A percentile compares a stretch with the other conserved stretches of the same genome.
Evolutionary conservation across 2,797 vertebrate species (phyloP).

Genomic region (Nannoperca australis): DNA sequence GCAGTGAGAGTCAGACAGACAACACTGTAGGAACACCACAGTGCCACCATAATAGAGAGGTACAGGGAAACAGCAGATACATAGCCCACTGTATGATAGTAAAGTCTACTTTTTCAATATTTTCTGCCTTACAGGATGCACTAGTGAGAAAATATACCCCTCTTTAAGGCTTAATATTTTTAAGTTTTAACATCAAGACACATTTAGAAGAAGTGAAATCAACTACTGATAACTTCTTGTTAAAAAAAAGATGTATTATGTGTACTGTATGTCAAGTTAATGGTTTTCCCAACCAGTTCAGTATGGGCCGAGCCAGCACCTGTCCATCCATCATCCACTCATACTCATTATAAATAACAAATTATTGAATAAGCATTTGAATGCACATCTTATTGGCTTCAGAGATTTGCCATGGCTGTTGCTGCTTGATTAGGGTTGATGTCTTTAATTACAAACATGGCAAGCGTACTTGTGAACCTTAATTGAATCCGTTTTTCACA

Average conservation of each 20-base stretch:
- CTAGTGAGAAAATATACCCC: too few species aligned
- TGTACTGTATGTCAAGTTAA: background rate
- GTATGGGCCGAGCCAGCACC: background rate
- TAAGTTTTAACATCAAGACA: too few species aligned
- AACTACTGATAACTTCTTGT: too few species aligned
- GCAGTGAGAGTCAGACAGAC: background rate
- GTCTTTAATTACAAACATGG: background rate
- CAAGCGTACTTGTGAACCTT: background rate
- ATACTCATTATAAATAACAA: background rate
- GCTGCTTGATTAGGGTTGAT: accelerated
- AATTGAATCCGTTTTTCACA: background rate
- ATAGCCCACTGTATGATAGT: background rate
- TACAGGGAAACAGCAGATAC: background rate
- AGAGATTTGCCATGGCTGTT: background rate
- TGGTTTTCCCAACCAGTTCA: background rate
- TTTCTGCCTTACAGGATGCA: background rate
- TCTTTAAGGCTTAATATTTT: too few species aligned
- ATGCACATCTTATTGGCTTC: background rate
- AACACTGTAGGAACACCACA: background rate
- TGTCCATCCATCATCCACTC: background rate
- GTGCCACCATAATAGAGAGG: background rate
- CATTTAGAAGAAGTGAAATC: too few species aligned
- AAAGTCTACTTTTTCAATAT: background rate
- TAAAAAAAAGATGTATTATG: too few species aligned
- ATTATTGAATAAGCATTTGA: background rate